phyloP scores from a whole-genome alignment of 2,888 invertebrate genomes.

The Drosophila atripex region DNA sequence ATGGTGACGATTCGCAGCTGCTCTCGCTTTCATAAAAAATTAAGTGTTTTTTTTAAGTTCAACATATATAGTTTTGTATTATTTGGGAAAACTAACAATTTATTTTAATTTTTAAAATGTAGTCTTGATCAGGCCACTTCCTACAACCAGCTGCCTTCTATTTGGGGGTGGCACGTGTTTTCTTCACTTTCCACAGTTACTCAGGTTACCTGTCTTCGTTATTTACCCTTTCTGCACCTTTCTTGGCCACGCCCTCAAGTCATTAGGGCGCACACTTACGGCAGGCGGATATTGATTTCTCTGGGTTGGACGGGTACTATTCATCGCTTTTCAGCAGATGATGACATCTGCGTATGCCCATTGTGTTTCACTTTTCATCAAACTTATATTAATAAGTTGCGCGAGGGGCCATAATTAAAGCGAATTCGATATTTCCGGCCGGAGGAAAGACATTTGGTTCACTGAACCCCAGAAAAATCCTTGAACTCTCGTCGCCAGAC shows the following conservation, averaged over 20 bases:
- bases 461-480: conserved; percentile 73
- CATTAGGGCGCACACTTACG: conserved; percentile 72
- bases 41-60: too few species aligned
- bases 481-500: conserved; percentile 71
- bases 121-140: conserved; percentile 15
- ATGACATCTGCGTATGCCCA: conserved; percentile 66
- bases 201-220: conserved; percentile 57
- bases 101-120: too few species aligned
- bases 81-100: neutral
- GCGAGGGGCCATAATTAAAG: conserved; percentile 70
- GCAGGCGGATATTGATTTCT: conserved; percentile 79
- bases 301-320: conserved; percentile 17
- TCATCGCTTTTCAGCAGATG: conserved; percentile 16
- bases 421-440: conserved; percentile 81
- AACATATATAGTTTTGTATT: neutral
- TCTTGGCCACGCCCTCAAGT: conserved; percentile 54
- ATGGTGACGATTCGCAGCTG: neutral
- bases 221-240: conserved; percentile 51
- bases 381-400: conserved; percentile 76
- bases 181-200: conserved; percentile 62
- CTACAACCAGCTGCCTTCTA: conserved; percentile 49
- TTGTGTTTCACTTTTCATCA: conserved; percentile 75
- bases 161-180: conserved; percentile 65
- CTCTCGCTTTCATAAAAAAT: neutral
- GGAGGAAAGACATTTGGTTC: conserved; percentile 62